A percentile compares a stretch with the other conserved stretches of the same genome.
These are phyloP conservation scores for Heterotis niloticus DNA, from an alignment of 2,113 vertebrate species.

Conservation along the genomic window DNA sequence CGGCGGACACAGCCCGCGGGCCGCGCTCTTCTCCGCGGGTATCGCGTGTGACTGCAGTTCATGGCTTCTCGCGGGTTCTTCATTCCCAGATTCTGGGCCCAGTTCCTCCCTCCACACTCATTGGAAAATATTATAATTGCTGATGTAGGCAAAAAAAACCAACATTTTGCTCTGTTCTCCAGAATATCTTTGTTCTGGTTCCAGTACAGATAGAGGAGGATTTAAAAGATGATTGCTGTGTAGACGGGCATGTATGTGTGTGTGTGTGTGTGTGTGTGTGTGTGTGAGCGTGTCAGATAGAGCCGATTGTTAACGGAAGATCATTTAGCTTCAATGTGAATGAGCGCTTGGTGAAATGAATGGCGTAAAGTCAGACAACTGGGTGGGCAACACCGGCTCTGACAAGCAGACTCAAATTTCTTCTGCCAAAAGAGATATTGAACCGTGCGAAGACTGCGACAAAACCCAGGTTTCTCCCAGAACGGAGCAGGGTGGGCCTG, in stretches of 20 bases:
- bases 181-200: slow-evolving; percentile 69
- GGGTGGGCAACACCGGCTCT: too few relatives aligned
- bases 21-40: too few relatives aligned
- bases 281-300: not conserved
- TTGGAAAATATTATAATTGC: slow-evolving; percentile 66
- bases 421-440: slow-evolving; percentile 2
- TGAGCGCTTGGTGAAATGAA: too few relatives aligned
- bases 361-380: too few relatives aligned
- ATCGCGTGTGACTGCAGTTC: slow-evolving; percentile 28
- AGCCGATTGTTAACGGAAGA: not conserved
- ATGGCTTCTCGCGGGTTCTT: slow-evolving; percentile 41
- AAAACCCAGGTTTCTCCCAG: not conserved
- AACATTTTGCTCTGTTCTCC: slow-evolving; percentile 61
- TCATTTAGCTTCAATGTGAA: not conserved
- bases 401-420: too few relatives aligned
- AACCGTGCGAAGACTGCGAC: not conserved
- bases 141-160: slow-evolving; percentile 63
- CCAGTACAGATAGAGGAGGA: slow-evolving; percentile 67
- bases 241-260: slow-evolving; percentile 10
- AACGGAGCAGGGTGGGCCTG: not conserved
- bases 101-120: slow-evolving; percentile 54
- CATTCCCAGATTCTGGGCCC: slow-evolving; percentile 46
- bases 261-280: slow-evolving; percentile 33
- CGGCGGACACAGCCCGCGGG: slow-evolving; percentile 1
- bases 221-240: slow-evolving; percentile 60